phyloP scores from a whole-genome alignment of 2,888 invertebrate genomes.

The Leucoma salicis region DNA sequence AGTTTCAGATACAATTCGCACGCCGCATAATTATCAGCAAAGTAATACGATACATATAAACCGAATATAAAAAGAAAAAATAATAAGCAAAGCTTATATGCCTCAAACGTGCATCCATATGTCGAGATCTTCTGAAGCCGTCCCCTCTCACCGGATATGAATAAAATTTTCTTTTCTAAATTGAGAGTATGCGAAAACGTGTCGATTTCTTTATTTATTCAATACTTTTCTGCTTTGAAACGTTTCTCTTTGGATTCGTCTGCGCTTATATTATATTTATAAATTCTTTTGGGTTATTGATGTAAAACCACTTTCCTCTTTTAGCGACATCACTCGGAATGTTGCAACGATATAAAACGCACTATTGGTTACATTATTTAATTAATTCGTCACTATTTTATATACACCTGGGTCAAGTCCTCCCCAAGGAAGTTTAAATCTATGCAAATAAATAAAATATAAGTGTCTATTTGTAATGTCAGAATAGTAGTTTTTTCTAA shows the following conservation, averaged over 20 bases:
- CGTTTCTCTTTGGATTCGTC: conserved; percentile 61
- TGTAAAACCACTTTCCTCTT: conserved; percentile 53
- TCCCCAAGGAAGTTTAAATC: too few relatives aligned
- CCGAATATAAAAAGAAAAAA: conserved; percentile 38
- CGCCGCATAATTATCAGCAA: conserved; percentile 22
- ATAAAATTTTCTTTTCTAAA: conserved; percentile 76
- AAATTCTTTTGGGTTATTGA: conserved; percentile 61
- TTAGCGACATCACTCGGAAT: conserved; percentile 41
- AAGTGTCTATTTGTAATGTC: too few relatives aligned
- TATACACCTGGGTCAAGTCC: too few relatives aligned
- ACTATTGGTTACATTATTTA: neutral
- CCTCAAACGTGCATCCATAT: conserved; percentile 63
- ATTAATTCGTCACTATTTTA: too few relatives aligned
- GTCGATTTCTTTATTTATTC: conserved; percentile 79
- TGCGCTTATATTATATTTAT: conserved; percentile 69
- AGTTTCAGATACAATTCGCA: conserved; percentile 21
- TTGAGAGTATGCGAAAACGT: conserved; percentile 76
- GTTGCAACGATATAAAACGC: conserved; percentile 13
- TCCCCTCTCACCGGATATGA: conserved; percentile 68
- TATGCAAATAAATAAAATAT: too few relatives aligned
- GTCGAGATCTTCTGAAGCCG: conserved; percentile 62
- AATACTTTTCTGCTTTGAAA: conserved; percentile 72
- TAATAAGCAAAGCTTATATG: conserved; percentile 59
- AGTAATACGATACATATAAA: conserved; percentile 21
- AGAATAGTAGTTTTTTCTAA: too few relatives aligned